These are phyloP conservation scores for Phalacrocorax pelagicus DNA, from an alignment of 2,113 vertebrate species.

Conservation along the genomic window DNA sequence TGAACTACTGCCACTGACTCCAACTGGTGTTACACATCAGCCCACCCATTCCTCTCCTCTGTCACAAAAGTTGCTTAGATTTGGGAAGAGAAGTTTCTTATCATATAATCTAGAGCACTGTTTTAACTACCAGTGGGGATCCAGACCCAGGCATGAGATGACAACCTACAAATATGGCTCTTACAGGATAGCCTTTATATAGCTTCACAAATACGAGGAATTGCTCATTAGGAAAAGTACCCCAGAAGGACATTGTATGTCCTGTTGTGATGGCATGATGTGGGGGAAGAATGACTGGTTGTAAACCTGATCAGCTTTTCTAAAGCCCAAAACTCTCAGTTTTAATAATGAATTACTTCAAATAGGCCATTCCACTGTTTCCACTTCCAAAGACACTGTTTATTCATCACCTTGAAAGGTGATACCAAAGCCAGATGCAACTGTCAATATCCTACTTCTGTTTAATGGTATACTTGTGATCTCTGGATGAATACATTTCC, in stretches of 20 bases:
- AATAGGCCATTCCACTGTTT: neutral
- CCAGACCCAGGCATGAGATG: neutral
- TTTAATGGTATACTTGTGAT: neutral
- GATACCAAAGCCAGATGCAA: neutral
- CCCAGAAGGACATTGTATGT: neutral
- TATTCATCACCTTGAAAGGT: neutral
- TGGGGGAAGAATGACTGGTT: neutral
- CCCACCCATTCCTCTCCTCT: neutral
- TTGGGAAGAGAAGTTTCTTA: neutral
- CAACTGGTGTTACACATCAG: neutral
- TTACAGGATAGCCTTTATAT: neutral
- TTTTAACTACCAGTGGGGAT: neutral
- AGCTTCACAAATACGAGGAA: neutral
- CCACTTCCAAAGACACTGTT: neutral
- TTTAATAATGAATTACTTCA: neutral
- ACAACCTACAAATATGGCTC: neutral
- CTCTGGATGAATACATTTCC: neutral
- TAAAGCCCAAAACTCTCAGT: neutral
- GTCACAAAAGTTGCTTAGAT: neutral
- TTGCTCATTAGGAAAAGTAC: neutral
- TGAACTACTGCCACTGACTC: neutral
- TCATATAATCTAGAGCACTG: neutral
- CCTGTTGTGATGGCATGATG: neutral
- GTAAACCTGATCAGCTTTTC: neutral
- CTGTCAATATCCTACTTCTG: neutral